phyloP scores from a whole-genome alignment of 2,113 vertebrate species.

The Terrapene triunguis region DNA sequence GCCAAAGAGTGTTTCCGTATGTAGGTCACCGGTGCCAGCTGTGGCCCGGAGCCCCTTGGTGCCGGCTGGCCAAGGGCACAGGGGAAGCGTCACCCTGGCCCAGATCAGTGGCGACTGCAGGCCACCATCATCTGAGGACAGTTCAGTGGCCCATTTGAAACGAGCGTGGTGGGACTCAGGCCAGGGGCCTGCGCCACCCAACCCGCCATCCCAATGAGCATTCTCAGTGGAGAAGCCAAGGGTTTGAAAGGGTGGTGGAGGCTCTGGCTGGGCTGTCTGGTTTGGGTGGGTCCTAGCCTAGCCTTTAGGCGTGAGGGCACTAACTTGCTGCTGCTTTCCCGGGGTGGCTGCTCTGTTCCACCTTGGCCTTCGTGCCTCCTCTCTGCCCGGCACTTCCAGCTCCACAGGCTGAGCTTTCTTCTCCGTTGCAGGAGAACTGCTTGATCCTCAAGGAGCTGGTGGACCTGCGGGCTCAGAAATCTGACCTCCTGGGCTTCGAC shows the following conservation, averaged over 20 bases:
- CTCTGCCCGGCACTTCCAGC: fast-evolving
- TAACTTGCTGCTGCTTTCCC: not conserved
- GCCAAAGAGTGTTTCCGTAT: not conserved
- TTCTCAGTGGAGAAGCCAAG: not conserved
- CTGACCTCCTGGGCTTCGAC: slow-evolving; percentile 88
- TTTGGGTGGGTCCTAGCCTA: not conserved
- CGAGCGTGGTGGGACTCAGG: not conserved
- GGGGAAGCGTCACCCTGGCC: not conserved
- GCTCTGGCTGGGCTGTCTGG: not conserved
- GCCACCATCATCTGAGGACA: not conserved
- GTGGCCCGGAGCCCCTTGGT: not conserved
- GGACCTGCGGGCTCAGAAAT: slow-evolving; percentile 88
- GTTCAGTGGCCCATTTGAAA: not conserved
- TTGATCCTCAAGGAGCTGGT: slow-evolving; percentile 93
- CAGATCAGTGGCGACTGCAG: not conserved
- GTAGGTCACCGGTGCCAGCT: too few relatives aligned
- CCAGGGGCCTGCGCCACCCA: too few relatives aligned
- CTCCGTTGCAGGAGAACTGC: slow-evolving; percentile 87
- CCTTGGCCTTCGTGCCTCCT: fast-evolving
- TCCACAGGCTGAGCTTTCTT: not conserved
- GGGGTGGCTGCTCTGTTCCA: fast-evolving
- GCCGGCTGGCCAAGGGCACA: not conserved
- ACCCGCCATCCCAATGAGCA: not conserved
- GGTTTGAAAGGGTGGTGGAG: too few relatives aligned
- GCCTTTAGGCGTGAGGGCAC: fast-evolving